Evolutionary conservation across 2,797 vertebrate genomes (phyloP), one percentile per base, ranked within the genome.

Genomic region (Enteromius treurensis): DNA sequence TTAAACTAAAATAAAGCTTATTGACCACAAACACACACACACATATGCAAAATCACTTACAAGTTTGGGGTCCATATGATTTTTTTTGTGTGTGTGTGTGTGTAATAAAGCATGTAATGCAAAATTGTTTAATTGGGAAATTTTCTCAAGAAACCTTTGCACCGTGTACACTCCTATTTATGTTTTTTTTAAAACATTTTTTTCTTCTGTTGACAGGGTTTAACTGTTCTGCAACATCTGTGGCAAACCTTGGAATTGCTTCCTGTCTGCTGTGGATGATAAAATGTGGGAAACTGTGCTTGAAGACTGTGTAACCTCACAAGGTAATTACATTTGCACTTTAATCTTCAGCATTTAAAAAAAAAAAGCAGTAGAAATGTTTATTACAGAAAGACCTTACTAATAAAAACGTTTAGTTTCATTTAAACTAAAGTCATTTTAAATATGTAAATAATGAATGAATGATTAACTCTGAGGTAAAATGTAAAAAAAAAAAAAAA

Each of bases 231-330:
- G 62, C 5, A 53, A 53, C 45, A 37, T 65, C 26, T 37, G 45
- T 67, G 58, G 32, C 32, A n/a, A 77, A 42, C 74, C 79, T 69
- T 80, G 79, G 77, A 83, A 83, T 49, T 79, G 70, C 76, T 94
- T 93, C 91, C 93, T 94, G 91, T 79, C 88, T 81, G 91, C 91
- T 91, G 88, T 88, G 19, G 47, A 92, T 92, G 92, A 95, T 94
- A 94, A 94, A 89, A 91, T 88, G 83, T 51, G 26, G 32, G 40
- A 37, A 67, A 79, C 77, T 51, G 58, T 81, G 75, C 29, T 62
- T 21, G 19, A 60, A 34, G 80, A 90, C 91, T 91, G 91, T 88
- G 90, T 91, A 92, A 89, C 85, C 45, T 51, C 2, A n/a, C 32
- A 53, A 67, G 32, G 45, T 67, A 17, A 23, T 37, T 47, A 7